These are phyloP conservation scores for Taphrorychus bicolor DNA, from an alignment of 2,888 invertebrate species.

Conservation along the genomic window DNA sequence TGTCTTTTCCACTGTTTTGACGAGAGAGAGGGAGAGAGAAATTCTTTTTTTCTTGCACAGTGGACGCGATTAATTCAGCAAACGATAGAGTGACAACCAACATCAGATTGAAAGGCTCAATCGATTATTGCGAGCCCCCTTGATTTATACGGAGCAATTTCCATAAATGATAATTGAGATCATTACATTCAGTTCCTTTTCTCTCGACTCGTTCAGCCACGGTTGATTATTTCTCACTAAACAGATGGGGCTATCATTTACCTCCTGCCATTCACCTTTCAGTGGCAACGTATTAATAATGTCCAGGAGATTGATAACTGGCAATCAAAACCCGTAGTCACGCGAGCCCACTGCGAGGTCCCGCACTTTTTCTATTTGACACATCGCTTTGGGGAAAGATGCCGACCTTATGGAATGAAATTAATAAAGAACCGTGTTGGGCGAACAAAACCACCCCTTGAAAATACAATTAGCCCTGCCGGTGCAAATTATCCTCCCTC, in stretches of 20 bases:
- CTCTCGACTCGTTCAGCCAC: conserved; percentile 5
- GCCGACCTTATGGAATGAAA: neutral
- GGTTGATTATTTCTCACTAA: conserved; percentile 2
- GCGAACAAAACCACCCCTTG: conserved; percentile 14
- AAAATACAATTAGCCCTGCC: conserved; percentile 36
- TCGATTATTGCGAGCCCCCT: neutral
- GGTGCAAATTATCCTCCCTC: conserved; percentile 31
- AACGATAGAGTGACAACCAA: neutral
- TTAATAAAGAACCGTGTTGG: neutral
- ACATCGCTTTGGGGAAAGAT: neutral
- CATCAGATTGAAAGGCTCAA: neutral
- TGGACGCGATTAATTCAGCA: neutral
- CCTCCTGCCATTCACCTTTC: conserved; percentile 52
- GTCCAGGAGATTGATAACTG: conserved; percentile 40
- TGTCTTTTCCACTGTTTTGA: conserved; percentile 8
- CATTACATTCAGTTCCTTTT: conserved; percentile 12
- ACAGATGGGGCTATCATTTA: conserved; percentile 52
- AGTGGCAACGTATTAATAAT: conserved; percentile 39
- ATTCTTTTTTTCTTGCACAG: neutral
- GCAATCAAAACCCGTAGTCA: conserved; percentile 37
- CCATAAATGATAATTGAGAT: conserved; percentile 7
- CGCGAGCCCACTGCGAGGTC: conserved; percentile 21
- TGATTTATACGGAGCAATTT: conserved; percentile 3
- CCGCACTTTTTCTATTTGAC: conserved; percentile 25
- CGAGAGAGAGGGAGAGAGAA: too few species aligned